These are phyloP conservation scores for Drosophila bocqueti DNA, from an alignment of 1,140 invertebrate genomes.

Conservation along the genomic window DNA sequence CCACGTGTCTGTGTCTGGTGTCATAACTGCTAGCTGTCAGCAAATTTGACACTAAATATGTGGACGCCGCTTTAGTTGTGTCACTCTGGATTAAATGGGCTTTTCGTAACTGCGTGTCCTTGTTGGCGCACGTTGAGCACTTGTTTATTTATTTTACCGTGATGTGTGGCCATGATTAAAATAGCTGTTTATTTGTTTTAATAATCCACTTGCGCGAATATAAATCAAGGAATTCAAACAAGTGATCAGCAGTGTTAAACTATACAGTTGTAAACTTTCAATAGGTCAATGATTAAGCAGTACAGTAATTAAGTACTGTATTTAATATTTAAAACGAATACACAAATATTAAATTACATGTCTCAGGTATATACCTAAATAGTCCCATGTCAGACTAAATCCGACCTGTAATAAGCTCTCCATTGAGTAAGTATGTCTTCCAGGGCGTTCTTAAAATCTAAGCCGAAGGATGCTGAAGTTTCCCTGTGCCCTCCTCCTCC, in stretches of 20 bases:
- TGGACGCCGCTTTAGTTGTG: slow-evolving; percentile 64
- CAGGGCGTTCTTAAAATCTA: neutral
- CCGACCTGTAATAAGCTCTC: neutral
- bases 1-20: slow-evolving; percentile 42
- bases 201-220: slow-evolving; percentile 47
- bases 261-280: neutral
- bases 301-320: neutral
- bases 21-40: slow-evolving; percentile 73
- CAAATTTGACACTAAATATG: slow-evolving; percentile 76
- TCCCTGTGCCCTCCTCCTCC: neutral
- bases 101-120: slow-evolving; percentile 26
- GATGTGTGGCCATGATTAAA: slow-evolving; percentile 39
- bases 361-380: no score
- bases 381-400: neutral
- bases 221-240: neutral
- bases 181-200: slow-evolving; percentile 56
- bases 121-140: slow-evolving; percentile 30
- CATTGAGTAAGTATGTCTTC: neutral
- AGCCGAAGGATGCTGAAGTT: neutral
- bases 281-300: neutral
- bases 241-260: neutral
- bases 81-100: slow-evolving; percentile 54
- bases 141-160: slow-evolving; percentile 48
- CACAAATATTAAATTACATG: neutral
- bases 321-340: neutral